Evolutionary conservation across 2,797 vertebrate genomes (phyloP).

Genomic region (Falco novaeseelandiae): DNA sequence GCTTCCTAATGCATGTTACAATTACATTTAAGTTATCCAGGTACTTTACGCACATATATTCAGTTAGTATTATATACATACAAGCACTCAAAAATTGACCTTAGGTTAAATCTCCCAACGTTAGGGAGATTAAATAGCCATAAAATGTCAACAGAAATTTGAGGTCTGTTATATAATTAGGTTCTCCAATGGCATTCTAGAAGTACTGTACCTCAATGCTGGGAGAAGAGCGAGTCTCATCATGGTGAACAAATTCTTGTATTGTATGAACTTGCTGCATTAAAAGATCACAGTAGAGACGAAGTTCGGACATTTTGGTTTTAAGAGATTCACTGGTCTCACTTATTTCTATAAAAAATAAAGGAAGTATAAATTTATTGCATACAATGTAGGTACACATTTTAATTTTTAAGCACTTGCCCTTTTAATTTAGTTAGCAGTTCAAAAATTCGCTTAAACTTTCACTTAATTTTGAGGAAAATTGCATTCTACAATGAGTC

Average conservation of each 20-base stretch:
- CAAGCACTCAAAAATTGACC: neutral
- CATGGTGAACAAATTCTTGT: conserved; percentile 87
- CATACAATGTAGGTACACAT: neutral
- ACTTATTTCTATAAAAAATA: conserved; percentile 80
- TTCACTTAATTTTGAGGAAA: neutral
- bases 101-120: neutral
- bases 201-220: conserved; percentile 84
- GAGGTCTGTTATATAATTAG: neutral
- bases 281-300: conserved; percentile 96
- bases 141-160: neutral
- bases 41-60: neutral
- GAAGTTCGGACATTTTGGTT: conserved; percentile 98
- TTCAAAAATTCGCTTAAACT: neutral
- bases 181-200: neutral
- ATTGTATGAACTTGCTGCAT: conserved; percentile 97
- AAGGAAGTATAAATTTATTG: neutral
- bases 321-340: conserved; percentile 94
- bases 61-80: neutral
- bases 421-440: neutral
- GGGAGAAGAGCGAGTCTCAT: conserved; percentile 77
- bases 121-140: neutral
- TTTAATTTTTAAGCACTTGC: neutral
- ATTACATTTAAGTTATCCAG: neutral
- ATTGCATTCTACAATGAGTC: neutral
- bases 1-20: neutral